Evolutionary conservation across 2,888 invertebrate species (phyloP), one percentile per base, ranked within the genome.

Genomic region (Nomada fabriciana): DNA sequence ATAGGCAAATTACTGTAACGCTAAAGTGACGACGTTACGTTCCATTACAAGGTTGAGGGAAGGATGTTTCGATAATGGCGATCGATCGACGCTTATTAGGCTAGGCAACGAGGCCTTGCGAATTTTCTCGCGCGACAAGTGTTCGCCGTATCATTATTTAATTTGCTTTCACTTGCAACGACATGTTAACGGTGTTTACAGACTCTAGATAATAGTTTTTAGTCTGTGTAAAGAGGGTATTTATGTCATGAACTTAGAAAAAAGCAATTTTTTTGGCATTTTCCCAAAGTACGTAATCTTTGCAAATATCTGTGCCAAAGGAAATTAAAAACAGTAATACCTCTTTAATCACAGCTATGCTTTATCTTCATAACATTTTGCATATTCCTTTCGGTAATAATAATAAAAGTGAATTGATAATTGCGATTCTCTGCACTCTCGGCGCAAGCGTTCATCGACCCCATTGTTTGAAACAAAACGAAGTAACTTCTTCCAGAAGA

Each of bases 81-180:
- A 47, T 69, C 81, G 75, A 84, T 81, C 65, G 75, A 25, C 25
- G 59, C 50, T 84, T 78, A 67, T 81, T 85, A 84, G 13, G 15
- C 25, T 53, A 29, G 36, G 60, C 29, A 70, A 36, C 60, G 23
- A 52, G 15, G 18, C 43, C 23, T 11, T 25, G 67, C 72, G 25
- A 23, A 68, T 76, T 59, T 77, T 53, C 64, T 81, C 65, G 53
- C 59, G 25, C 42, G 43, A 55, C 18, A 25, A 42, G 18, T 50
- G 67, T 63, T 70, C 60, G 20, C 69, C 18, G 11, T 13, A 3
- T 20, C 47, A 2, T 13, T 42, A 23, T 53, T 69, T 60, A 20
- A 43, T 53, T 15, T 3, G 23, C 18, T 18, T 11, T 20, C 10
- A 43, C 55, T 59, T 59, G 11, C 43, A 47, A 7, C 47, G n/a